A percentile compares a stretch with the other conserved stretches of the same genome.
Conservation (phyloP, 1,140 invertebrate species). For the Callitettix versicolor region DNA sequence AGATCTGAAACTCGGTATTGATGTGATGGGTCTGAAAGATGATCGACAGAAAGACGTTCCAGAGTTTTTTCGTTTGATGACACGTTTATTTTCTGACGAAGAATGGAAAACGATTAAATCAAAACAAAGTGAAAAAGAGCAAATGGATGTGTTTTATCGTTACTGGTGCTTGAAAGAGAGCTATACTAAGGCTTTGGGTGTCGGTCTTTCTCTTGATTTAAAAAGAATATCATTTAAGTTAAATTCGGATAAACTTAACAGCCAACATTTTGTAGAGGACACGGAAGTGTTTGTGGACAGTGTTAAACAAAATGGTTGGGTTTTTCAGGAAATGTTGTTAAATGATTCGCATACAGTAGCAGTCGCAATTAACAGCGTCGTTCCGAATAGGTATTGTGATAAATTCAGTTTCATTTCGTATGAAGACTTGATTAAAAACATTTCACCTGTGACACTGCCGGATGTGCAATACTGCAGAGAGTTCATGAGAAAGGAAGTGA, state of each 20-base stretch:
- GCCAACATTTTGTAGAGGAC: constrained; percentile 43
- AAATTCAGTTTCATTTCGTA: no score
- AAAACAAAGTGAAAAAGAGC: constrained; percentile 37
- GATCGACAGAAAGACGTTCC: constrained; percentile 46
- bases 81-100: constrained; percentile 58
- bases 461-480: no score
- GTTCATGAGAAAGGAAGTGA: no score
- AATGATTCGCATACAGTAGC: constrained; percentile 69
- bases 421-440: no score
- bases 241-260: constrained; percentile 35
- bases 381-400: no score
- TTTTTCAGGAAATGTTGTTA: constrained; percentile 80
- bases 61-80: constrained; percentile 83
- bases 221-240: constrained; percentile 63
- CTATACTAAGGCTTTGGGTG: constrained; percentile 82
- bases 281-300: constrained; percentile 58
- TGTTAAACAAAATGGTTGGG: constrained; percentile 50
- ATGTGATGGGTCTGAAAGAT: constrained; percentile 66
- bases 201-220: constrained; percentile 72
- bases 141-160: constrained; percentile 68
- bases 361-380: constrained; percentile 46
- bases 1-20: constrained; percentile 49
- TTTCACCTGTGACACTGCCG: no score
- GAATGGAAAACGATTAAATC: constrained; percentile 71
- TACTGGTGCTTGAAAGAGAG: constrained; percentile 94